Evolutionary conservation across 2,113 vertebrate species (phyloP), one percentile per base, ranked within the genome.

Genomic region (Oncorhynchus mykiss): DNA sequence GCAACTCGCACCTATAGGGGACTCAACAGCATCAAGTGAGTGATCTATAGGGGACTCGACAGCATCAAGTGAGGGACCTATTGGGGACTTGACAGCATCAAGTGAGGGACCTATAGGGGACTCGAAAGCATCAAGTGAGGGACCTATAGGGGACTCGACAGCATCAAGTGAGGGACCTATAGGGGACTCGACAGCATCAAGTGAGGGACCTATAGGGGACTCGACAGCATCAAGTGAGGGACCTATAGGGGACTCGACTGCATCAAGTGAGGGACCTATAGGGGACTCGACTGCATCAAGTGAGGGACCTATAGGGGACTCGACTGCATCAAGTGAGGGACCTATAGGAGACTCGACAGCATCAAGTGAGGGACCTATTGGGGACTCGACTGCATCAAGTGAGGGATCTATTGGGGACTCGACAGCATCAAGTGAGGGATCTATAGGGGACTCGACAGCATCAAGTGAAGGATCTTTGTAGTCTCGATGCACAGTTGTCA

Each of bases 341-440:
- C 2, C 94, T 25, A 80, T 92, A 73, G 74, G 87, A 73, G 95
- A 96, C 85, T 92, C 93, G 12, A 92, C 94, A 22, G 77, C 94
- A 79, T 91, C 95, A 71, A 95, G 97, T 99, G 82, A 95, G 96
- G 16, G 4, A 66, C 2, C 94, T 25, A 81, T 92, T 73, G 74
- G 87, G 73, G 95, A 96, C 85, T 92, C 93, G 12, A 92, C 94
- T n/a, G 77, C 94, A 79, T 91, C 95, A 71, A 95, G 97, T 99
- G 82, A 95, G 96, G 16, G 4, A 67, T 1, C 31, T 31, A 31
- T 31, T 1, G 31, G 5, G 31, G 31, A 31, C 31, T 34, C 92
- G 12, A 92, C 94, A 22, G 77, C 94, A 79, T 91, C 95, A 71
- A 95, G 97, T 98, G 82, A 95, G 96, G 13, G 4, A n/a, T n/a